Base-by-base conservation (phyloP, 2,113 vertebrate genomes). In the Coracopsis vasa region DNA sequence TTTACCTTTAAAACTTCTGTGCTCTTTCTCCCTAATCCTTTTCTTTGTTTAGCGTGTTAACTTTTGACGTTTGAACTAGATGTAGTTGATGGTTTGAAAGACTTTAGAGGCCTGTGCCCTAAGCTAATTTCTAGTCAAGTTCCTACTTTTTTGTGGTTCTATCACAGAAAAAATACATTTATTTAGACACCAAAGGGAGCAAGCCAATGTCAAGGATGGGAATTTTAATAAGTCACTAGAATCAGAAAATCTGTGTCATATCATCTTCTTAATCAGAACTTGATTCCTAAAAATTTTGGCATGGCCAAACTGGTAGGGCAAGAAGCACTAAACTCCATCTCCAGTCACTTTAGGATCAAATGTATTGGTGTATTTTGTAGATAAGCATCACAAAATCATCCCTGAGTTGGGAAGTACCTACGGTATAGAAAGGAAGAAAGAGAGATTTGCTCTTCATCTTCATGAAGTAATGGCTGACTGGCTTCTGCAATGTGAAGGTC, bases 81-180 rank as follows among this genome's bases (percentile, higher is more conserved):
- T 75, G 24, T 62, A 85, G 61, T 69, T 84, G 65, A 67, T 0
- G 1, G 6, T 83, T 90, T 93, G 70, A 96, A 95, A 97, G 84
- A 91, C 84, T 93, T 89, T 6, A 94, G 80, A 97, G 84, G 27
- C 65, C 51, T 94, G 39, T 90, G 95, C 90, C 96, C 73, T 91
- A 82, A 95, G 96, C 90, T 94, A 95, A 93, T 91, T 95, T 88
- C 47, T 84, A 72, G 84, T 97, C 84, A 91, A 93, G 72, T 87
- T 87, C 48, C 77, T 85, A 35, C 73, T 67, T 93, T 91, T 66
- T 69, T 81, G 33, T 91, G 80, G 23, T 87, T 95, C 61, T 87
- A 4, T 96, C 50, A 89, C 35, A 87, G 61, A 66, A 73, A 81
- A 94, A 79, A 87, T 74, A 74, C 77, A 42, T 95, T 92, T 95